Percentiles rank a stretch among this genome's conserved stretches.
Conservation (phyloP, 2,113 vertebrate genomes). For the Python bivittatus region DNA sequence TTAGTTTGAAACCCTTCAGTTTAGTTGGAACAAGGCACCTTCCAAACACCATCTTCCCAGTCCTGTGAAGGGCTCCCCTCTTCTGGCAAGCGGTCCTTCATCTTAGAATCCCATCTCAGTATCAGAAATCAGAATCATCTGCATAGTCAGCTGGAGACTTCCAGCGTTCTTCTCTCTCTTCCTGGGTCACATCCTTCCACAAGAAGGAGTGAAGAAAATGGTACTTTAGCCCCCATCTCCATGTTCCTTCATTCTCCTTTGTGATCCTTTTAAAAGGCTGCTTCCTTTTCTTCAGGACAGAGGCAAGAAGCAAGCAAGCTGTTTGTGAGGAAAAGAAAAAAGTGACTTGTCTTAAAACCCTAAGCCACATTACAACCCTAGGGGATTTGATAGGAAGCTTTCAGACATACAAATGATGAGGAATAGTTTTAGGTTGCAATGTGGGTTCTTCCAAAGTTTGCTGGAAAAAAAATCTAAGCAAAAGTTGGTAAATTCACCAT, state of each 20-base stretch:
- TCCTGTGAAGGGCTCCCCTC: no score
- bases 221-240: neutral
- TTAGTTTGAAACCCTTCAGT: no score
- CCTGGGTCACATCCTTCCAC: neutral
- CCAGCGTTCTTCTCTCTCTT: no score
- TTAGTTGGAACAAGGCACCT: no score
- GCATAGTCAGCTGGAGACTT: no score
- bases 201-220: neutral
- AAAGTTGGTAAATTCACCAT: neutral
- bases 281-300: neutral
- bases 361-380: neutral
- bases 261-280: neutral
- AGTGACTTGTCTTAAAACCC: neutral
- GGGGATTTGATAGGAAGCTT: neutral
- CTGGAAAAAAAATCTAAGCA: neutral
- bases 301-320: neutral
- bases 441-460: neutral
- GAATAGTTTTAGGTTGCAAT: neutral
- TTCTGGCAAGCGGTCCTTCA: no score
- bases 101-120: no score
- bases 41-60: no score
- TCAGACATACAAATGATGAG: neutral
- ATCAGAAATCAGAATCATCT: no score
- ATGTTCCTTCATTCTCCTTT: neutral
- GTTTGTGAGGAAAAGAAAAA: neutral